A percentile compares a stretch with the other conserved stretches of the same genome.
Evolutionary conservation across 2,113 vertebrate species (phyloP).

Genomic region (Lucifuga dentata): DNA sequence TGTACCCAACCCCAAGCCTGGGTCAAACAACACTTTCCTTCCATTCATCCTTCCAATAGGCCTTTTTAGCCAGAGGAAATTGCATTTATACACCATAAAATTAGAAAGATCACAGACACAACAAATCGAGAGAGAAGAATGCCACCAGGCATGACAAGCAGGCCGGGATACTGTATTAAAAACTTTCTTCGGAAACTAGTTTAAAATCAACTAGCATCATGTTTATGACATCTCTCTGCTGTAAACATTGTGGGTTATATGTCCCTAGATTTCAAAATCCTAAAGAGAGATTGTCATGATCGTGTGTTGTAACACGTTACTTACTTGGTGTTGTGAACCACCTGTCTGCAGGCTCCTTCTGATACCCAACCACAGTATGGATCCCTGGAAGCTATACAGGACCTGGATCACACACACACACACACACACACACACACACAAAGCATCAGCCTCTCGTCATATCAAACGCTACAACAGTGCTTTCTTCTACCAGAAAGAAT

Average conservation of each 20-base stretch:
- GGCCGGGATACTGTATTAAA: conserved; percentile 23
- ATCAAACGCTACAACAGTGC: neutral
- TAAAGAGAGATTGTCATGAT: too few relatives aligned
- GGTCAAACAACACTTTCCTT: conserved; percentile 73
- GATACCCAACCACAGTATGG: conserved; percentile 97
- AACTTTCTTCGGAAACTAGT: conserved; percentile 30
- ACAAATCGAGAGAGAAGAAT: conserved; percentile 49
- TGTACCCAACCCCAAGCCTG: conserved; percentile 50
- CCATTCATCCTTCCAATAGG: conserved; percentile 71
- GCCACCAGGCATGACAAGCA: conserved; percentile 41
- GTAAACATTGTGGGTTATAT: too few relatives aligned
- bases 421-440: conserved; percentile 31
- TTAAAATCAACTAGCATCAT: too few relatives aligned
- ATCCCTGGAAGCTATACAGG: conserved; percentile 96
- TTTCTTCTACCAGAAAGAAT: neutral
- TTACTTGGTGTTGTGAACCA: conserved; percentile 88
- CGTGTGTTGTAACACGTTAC: conserved; percentile 52
- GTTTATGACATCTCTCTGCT: conserved; percentile 3
- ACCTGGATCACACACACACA: conserved; percentile 79
- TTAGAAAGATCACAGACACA: conserved; percentile 66
- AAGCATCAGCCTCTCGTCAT: conserved; percentile 10
- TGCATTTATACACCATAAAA: conserved; percentile 67
- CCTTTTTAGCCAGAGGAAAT: conserved; percentile 59
- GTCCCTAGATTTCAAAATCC: too few relatives aligned
- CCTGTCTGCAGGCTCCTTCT: conserved; percentile 88